Percentiles rank a stretch among this genome's conserved stretches.
Conservation (phyloP, 1,140 invertebrate genomes). For the Lasioglossum baleicum region DNA sequence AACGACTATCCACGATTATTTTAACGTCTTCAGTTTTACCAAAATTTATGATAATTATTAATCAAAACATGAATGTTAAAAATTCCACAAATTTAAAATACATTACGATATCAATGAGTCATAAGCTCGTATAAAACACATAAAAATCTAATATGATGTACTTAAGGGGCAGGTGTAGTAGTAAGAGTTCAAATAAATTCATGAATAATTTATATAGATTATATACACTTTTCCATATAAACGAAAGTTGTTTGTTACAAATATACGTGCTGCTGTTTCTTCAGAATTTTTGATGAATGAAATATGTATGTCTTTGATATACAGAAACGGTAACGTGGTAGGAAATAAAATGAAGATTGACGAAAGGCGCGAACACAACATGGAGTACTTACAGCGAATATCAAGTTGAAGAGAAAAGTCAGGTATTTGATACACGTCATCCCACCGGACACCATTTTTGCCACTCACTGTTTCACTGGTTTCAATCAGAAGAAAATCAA, state of each 20-base stretch:
- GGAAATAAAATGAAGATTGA: not conserved
- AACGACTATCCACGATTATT: too few relatives aligned
- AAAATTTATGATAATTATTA: too few relatives aligned
- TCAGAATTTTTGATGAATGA: not conserved
- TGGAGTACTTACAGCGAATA: slow-evolving; percentile 88
- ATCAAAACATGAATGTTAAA: too few relatives aligned
- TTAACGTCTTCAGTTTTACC: too few relatives aligned
- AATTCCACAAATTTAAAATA: too few relatives aligned
- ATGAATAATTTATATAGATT: not conserved
- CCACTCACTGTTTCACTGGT: slow-evolving; percentile 31
- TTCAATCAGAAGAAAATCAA: not conserved
- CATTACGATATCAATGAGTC: too few relatives aligned
- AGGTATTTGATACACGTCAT: slow-evolving; percentile 90
- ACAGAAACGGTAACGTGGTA: not conserved
- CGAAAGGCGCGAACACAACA: not conserved
- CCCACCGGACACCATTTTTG: slow-evolving; percentile 86
- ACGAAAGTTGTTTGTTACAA: not conserved
- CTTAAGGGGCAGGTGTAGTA: not conserved
- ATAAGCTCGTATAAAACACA: too few relatives aligned
- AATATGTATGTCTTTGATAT: not conserved
- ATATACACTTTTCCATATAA: not conserved
- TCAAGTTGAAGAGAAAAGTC: slow-evolving; percentile 90
- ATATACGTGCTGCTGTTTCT: not conserved
- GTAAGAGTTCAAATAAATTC: too few relatives aligned
- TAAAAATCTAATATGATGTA: not conserved